Conservation (phyloP, 2,113 vertebrate genomes). For the Myotis yumanensis region DNA sequence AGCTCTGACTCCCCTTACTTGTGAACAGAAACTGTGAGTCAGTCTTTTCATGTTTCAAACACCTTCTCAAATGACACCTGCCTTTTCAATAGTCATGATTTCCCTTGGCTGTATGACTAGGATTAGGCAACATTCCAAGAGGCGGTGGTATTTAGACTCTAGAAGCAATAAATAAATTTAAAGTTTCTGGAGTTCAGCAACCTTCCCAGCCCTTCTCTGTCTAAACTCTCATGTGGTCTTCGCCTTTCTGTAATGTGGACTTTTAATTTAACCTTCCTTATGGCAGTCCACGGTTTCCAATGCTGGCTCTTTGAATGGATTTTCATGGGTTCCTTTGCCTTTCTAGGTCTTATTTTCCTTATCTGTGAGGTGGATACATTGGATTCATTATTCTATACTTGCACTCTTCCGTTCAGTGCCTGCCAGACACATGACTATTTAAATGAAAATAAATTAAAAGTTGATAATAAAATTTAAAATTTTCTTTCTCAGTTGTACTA, state of each 20-base stretch:
- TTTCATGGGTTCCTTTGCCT: neutral
- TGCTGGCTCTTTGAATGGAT: neutral
- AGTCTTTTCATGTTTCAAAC: neutral
- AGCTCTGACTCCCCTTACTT: neutral
- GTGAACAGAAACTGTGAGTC: neutral
- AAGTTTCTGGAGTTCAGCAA: neutral
- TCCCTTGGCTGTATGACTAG: neutral
- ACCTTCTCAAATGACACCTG: neutral
- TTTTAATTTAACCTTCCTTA: slow-evolving; percentile 22
- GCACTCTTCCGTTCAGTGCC: neutral
- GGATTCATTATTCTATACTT: neutral
- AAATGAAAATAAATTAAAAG: neutral
- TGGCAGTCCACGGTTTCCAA: neutral
- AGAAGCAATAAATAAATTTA: neutral
- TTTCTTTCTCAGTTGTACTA: neutral
- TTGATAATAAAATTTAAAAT: neutral
- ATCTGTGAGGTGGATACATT: neutral
- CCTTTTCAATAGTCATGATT: neutral
- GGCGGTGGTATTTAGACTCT: neutral
- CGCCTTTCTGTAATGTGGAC: neutral
- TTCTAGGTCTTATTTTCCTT: neutral
- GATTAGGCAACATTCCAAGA: neutral
- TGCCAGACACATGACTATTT: neutral
- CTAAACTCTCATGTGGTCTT: neutral
- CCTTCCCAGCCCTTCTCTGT: neutral